A percentile compares a stretch with the other conserved stretches of the same genome.
Conservation (phyloP, 2,113 vertebrate genomes). For the Protobothrops mucrosquamatus region DNA sequence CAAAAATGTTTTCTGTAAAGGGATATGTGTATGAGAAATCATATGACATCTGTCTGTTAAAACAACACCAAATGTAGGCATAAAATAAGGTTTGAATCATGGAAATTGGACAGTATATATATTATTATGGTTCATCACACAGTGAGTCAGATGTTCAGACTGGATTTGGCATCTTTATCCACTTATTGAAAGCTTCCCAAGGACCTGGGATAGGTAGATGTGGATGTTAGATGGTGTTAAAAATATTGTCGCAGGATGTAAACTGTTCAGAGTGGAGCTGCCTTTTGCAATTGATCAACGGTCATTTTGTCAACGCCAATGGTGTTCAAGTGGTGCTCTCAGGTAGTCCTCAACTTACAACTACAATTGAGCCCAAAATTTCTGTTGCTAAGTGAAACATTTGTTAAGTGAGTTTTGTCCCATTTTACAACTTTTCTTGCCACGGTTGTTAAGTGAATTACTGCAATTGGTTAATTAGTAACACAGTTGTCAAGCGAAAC, state of each 20-base stretch:
- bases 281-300: background rate
- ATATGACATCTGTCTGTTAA: background rate
- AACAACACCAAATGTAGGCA: background rate
- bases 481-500: too few species aligned
- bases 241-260: background rate
- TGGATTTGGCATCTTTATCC: background rate
- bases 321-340: background rate
- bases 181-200: background rate
- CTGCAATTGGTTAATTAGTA: too few species aligned
- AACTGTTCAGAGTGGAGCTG: background rate
- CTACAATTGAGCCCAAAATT: too few species aligned
- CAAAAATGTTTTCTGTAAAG: background rate
- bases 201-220: background rate
- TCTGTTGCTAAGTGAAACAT: too few species aligned
- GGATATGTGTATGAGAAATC: background rate
- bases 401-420: too few species aligned
- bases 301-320: background rate
- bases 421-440: too few species aligned
- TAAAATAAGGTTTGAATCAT: background rate
- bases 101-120: background rate
- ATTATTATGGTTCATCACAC: background rate
- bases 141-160: background rate
- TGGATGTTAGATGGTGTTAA: background rate
- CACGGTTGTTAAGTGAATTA: too few species aligned
- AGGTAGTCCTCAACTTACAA: too few species aligned